These are phyloP conservation scores for Trichomalopsis sarcophagae DNA, from an alignment of 1,140 invertebrate species.

Conservation along the genomic window DNA sequence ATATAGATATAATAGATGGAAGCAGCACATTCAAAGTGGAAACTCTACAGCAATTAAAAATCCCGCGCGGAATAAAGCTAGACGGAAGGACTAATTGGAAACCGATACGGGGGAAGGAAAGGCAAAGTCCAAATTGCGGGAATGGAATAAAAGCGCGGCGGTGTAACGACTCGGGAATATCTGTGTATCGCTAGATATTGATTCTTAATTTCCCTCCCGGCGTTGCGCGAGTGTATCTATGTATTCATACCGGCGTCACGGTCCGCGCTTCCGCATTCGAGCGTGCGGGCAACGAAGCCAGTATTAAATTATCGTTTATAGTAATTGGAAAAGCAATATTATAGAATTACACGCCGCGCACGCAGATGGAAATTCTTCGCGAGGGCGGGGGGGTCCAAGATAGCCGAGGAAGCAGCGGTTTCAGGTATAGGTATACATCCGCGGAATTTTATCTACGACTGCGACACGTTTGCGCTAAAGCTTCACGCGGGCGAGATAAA, in stretches of 20 bases:
- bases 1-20: background rate
- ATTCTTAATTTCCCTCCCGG: background rate
- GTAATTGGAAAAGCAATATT: background rate
- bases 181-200: background rate
- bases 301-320: constrained; percentile 1
- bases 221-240: too few species aligned
- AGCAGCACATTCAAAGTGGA: too few species aligned
- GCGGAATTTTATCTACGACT: constrained; percentile 42
- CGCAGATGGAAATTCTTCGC: too few species aligned
- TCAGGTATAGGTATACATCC: background rate
- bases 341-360: too few species aligned
- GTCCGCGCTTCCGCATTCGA: background rate
- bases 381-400: too few species aligned
- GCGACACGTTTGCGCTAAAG: background rate
- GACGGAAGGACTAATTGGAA: background rate
- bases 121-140: background rate
- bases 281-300: background rate
- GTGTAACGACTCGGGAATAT: background rate
- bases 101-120: background rate
- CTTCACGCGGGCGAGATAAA: background rate
- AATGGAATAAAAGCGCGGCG: background rate
- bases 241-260: background rate
- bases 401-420: too few species aligned
- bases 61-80: background rate
- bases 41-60: background rate